These are phyloP conservation scores for Stichodactyla helianthus DNA, from an alignment of 64 coral and sea anemone genomes.

Conservation along the genomic window DNA sequence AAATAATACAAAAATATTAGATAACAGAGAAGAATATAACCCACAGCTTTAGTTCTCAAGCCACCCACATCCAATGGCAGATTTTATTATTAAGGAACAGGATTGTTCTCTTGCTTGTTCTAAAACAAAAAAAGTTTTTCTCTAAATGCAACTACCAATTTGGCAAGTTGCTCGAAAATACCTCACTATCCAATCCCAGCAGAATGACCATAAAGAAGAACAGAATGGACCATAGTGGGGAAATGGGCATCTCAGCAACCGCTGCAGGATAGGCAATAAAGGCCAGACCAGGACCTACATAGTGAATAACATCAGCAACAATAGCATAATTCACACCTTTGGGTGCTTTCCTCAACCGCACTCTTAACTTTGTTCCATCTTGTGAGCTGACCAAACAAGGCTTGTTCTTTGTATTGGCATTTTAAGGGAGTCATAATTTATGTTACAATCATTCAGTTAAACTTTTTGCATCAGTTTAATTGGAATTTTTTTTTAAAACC, in stretches of 20 bases:
- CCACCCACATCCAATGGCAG: neutral
- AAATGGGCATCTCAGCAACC: constrained; percentile 72
- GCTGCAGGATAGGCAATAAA: constrained; percentile 73
- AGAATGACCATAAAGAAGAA: constrained; percentile 76
- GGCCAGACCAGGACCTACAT: constrained; percentile 49
- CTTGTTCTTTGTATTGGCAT: neutral
- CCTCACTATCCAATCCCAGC: constrained; percentile 72
- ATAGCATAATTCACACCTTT: constrained; percentile 31
- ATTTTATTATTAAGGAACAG: neutral
- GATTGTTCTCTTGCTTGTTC: neutral
- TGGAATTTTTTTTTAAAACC: no score
- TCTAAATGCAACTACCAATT: constrained; percentile 23
- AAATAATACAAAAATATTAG: no score
- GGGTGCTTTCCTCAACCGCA: constrained; percentile 7
- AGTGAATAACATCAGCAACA: constrained; percentile 29
- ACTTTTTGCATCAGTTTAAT: no score
- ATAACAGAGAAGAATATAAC: neutral
- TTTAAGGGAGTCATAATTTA: neutral
- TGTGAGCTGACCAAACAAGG: constrained; percentile 16
- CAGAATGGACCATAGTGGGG: constrained; percentile 65
- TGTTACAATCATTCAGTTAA: no score
- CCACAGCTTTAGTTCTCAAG: constrained; percentile 27
- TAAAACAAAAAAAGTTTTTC: neutral
- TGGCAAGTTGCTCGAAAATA: constrained; percentile 43
- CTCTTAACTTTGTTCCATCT: neutral